A percentile compares a stretch with the other conserved stretches of the same genome.
These are phyloP conservation scores for Anseranas semipalmata DNA, from an alignment of 2,113 vertebrate genomes.

Conservation along the genomic window DNA sequence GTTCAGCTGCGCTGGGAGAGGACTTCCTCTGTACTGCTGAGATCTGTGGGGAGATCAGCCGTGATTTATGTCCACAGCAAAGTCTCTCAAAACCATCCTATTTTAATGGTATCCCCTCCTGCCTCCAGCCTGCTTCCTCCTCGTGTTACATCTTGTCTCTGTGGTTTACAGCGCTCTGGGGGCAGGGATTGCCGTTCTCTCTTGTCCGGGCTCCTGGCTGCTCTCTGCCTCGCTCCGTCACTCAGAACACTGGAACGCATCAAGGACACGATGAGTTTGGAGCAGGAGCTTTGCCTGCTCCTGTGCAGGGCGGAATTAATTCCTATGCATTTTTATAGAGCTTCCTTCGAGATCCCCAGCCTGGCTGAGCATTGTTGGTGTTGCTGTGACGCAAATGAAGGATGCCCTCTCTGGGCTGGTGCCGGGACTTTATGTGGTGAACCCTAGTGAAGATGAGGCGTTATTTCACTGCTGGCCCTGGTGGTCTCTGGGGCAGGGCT, in stretches of 20 bases:
- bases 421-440: not conserved
- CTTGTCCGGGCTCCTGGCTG: not conserved
- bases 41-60: not conserved
- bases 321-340: accelerated
- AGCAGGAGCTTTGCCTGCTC: not conserved
- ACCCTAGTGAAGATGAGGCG: accelerated
- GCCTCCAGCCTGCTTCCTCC: slow-evolving; percentile 45
- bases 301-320: not conserved
- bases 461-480: not conserved
- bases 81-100: not conserved
- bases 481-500: not conserved
- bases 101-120: slow-evolving; percentile 48
- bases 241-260: not conserved
- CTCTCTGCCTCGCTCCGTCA: not conserved
- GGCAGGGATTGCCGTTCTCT: not conserved
- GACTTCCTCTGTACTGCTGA: not conserved
- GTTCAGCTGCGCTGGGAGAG: not conserved
- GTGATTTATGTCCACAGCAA: slow-evolving; percentile 46
- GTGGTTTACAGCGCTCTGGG: not conserved
- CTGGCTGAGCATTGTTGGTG: not conserved
- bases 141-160: slow-evolving; percentile 46
- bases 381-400: not conserved
- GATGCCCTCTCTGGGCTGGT: not conserved
- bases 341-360: not conserved
- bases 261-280: accelerated